Percentiles rank a stretch among this genome's conserved stretches.
phyloP scores from a whole-genome alignment of 2,797 vertebrate species.

The Ambastaia sidthimunki region DNA sequence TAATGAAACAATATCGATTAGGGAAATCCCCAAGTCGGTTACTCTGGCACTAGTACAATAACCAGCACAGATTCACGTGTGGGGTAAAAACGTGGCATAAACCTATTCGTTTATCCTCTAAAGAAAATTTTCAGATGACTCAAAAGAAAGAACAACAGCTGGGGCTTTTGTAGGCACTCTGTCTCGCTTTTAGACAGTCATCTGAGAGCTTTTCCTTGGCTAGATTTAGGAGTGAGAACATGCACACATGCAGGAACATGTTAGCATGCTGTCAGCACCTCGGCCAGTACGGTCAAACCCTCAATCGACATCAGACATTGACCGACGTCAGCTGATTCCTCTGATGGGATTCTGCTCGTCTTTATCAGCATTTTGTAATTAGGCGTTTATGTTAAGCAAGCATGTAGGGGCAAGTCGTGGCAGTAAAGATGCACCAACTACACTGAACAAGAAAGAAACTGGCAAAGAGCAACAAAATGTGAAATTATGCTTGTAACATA shows the following conservation, averaged over 20 bases:
- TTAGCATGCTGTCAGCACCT: conserved; percentile 65
- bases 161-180: conserved; percentile 32
- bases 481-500: background rate
- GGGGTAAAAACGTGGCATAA: background rate
- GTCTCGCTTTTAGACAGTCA: conserved; percentile 54
- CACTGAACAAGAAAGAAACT: background rate
- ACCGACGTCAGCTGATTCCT: background rate
- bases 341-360: background rate
- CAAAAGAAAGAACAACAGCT: conserved; percentile 53
- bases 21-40: no score
- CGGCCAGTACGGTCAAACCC: conserved; percentile 11
- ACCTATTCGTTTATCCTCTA: background rate
- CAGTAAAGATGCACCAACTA: background rate
- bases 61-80: background rate
- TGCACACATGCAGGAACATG: conserved; percentile 63
- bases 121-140: conserved; percentile 43
- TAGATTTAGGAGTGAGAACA: conserved; percentile 45
- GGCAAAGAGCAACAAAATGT: conserved; percentile 8
- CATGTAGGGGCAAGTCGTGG: background rate
- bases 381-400: conserved; percentile 10
- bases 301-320: background rate
- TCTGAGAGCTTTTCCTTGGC: conserved; percentile 62
- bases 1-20: no score
- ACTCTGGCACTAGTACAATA: background rate
- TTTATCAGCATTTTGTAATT: background rate